phyloP scores from a whole-genome alignment of 2,113 vertebrate genomes.

The Eleginops maclovinus region DNA sequence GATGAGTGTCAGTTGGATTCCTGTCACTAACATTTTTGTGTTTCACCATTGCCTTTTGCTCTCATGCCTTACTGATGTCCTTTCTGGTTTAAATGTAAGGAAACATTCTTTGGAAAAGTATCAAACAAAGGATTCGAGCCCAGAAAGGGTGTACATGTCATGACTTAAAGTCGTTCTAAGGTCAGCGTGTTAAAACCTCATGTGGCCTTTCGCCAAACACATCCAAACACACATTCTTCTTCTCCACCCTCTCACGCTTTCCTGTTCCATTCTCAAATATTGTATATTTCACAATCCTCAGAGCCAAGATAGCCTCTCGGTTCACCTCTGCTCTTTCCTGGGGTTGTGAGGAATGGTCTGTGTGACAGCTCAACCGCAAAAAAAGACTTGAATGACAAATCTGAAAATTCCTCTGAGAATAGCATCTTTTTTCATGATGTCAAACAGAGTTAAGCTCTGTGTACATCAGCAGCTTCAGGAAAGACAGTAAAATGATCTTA shows the following conservation, averaged over 20 bases:
- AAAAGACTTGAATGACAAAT: conserved; percentile 19
- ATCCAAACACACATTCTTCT: conserved; percentile 35
- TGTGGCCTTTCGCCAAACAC: conserved; percentile 19
- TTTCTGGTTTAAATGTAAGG: conserved; percentile 19
- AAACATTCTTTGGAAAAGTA: not conserved
- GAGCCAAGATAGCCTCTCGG: not conserved
- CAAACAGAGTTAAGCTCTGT: not conserved
- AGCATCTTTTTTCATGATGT: conserved; percentile 17
- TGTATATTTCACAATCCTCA: conserved; percentile 34
- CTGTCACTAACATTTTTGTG: conserved; percentile 9
- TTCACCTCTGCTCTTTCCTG: conserved; percentile 28
- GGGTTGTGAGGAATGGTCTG: conserved; percentile 32
- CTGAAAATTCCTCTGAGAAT: conserved; percentile 15
- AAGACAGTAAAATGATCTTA: conserved; percentile 34
- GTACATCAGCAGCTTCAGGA: conserved; percentile 6
- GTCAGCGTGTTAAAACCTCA: conserved; percentile 14
- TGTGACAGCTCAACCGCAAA: conserved; percentile 36
- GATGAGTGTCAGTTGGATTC: not conserved
- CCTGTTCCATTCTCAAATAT: conserved; percentile 18
- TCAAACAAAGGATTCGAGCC: conserved; percentile 23
- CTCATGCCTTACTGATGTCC: not conserved
- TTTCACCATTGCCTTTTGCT: not conserved
- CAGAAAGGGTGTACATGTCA: not conserved
- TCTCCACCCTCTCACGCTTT: not conserved
- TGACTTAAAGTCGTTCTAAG: conserved; percentile 2